Base-by-base conservation (phyloP, 2,888 invertebrate genomes). In the Punctoribates punctum region DNA sequence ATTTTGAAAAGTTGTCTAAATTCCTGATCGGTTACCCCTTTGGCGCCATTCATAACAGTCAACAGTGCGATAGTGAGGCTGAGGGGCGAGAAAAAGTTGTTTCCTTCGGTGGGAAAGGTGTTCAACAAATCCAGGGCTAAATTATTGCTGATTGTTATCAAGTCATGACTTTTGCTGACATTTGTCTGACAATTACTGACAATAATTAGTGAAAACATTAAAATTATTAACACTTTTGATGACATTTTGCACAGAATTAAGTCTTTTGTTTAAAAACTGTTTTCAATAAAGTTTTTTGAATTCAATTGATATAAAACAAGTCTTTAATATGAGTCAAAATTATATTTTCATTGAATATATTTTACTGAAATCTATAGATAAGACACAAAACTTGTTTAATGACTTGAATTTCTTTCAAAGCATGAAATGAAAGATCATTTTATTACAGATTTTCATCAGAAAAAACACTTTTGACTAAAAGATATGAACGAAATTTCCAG, bases 21-120 rank as follows among this genome's bases (percentile, higher is more conserved):
- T 15, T 70, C 70, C 15, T 70, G 38, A 23, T 42, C 23, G 1
- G 70, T 70, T 1, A 42, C 8, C 20, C 70, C 70, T 15, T 70
- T 70, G 11, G 70, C 70, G 20, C 70, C 70, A n/a, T 70, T 70
- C 70, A 70, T 34, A 34, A 70, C 38, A 42, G 42, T 70, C 9
- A 70, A 15, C 15, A 70, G 70, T 13, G 70, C 38, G 1, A 46
- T 23, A 3, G 42, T 70, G 20, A 70, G 42, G 34, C 70, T 70
- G n/a, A 70, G 6, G 0, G 70, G 70, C 70, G 70, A 70, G 42
- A 70, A 70, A 11, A 70, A 70, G 20, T 70, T 70, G 17, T 70
- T 70, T 0, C 42, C 42, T 23, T 46, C 46, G 2, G 2, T 20
- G 1, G 70, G 70, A 23, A 70, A 42, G 27, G 46, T 46, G 20